Evolutionary conservation across 2,113 vertebrate species (phyloP).

Genomic region (Thalassarche chlororhynchos): DNA sequence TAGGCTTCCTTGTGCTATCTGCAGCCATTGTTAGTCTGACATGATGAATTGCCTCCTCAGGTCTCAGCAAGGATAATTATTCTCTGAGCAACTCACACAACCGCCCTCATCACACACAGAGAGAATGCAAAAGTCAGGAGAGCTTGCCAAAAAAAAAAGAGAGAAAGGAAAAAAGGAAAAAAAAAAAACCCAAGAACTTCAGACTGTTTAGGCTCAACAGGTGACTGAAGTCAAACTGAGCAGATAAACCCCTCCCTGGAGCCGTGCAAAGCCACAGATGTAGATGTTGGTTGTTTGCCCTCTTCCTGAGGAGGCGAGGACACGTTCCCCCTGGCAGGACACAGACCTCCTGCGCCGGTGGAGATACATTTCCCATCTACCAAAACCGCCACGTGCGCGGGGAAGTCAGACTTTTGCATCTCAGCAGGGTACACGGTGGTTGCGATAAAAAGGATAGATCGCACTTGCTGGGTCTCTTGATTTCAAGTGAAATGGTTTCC

Average conservation of each 20-base stretch:
- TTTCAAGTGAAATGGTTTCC: not conserved
- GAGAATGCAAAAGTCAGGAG: slow-evolving; percentile 30
- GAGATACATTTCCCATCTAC: not conserved
- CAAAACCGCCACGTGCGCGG: accelerated
- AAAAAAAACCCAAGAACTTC: not conserved
- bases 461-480: not conserved
- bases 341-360: accelerated
- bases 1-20: slow-evolving; percentile 41
- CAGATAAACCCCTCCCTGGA: not conserved
- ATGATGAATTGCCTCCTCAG: slow-evolving; percentile 66
- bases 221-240: not conserved
- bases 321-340: accelerated
- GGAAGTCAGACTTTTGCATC: not conserved
- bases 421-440: accelerated
- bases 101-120: not conserved
- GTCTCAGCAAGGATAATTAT: slow-evolving; percentile 61
- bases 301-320: accelerated
- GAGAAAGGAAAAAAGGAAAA: no score
- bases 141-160: not conserved
- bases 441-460: not conserved
- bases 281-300: not conserved
- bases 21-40: slow-evolving; percentile 38
- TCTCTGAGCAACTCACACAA: slow-evolving; percentile 20
- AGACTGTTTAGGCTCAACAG: not conserved
- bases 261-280: not conserved